These are phyloP conservation scores for Eustalomyia histrio DNA, from an alignment of 2,888 invertebrate genomes.

Conservation along the genomic window DNA sequence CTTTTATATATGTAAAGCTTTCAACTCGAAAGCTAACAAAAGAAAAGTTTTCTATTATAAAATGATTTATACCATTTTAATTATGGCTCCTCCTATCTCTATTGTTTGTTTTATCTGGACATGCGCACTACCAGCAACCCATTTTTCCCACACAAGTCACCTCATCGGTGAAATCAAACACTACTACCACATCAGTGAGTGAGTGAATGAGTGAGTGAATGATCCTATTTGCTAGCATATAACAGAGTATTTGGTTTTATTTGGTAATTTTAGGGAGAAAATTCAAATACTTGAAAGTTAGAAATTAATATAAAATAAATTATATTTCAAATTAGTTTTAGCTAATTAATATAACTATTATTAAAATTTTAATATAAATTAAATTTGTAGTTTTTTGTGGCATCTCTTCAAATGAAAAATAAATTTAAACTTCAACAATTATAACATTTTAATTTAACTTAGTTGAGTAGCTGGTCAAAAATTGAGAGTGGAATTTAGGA, in stretches of 20 bases:
- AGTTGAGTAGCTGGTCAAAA: too few relatives aligned
- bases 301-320: background rate
- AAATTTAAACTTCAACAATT: too few relatives aligned
- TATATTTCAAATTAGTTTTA: background rate
- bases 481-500: too few relatives aligned
- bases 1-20: slow-evolving; percentile 36
- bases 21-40: slow-evolving; percentile 10
- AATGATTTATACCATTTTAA: slow-evolving; percentile 65
- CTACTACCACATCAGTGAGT: background rate
- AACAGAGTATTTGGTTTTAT: background rate
- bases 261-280: background rate
- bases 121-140: slow-evolving; percentile 51
- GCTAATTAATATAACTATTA: slow-evolving; percentile 10
- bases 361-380: slow-evolving; percentile 34
- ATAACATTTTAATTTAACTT: too few relatives aligned
- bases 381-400: background rate
- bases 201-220: background rate
- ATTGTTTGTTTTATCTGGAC: slow-evolving; percentile 18
- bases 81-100: slow-evolving; percentile 60
- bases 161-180: background rate
- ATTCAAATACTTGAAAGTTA: background rate
- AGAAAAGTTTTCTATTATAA: slow-evolving; percentile 46
- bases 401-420: too few relatives aligned
- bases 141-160: slow-evolving; percentile 5
- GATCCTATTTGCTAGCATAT: background rate